Conservation (phyloP, 1,140 invertebrate species). For the Danaus melanippus region DNA sequence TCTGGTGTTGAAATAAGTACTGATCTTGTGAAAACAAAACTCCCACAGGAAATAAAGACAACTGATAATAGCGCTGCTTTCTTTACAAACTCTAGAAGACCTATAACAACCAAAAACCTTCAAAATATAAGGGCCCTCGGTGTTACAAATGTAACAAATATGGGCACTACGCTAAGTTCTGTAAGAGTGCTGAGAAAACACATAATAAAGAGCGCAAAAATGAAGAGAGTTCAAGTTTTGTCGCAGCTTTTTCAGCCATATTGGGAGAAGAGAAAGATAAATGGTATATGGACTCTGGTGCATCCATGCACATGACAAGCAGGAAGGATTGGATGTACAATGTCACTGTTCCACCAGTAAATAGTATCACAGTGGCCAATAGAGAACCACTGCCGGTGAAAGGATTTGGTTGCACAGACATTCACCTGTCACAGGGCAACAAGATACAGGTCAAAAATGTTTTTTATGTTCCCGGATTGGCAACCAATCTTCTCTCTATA, state of each 20-base stretch:
- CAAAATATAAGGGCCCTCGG: too few relatives aligned
- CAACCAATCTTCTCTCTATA: constrained; percentile 14
- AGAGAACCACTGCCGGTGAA: constrained; percentile 10
- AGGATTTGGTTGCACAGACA: constrained; percentile 3
- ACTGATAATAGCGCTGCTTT: constrained; percentile 7
- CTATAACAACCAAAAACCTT: too few relatives aligned
- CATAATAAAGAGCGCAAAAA: background rate
- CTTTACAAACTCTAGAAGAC: constrained; percentile 9
- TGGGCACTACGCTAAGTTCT: constrained; percentile 12
- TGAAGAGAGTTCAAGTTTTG: constrained; percentile 9
- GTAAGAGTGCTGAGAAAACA: constrained; percentile 1
- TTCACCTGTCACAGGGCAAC: background rate
- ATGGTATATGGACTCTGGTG: constrained; percentile 15
- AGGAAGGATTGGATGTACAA: constrained; percentile 14
- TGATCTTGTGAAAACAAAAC: constrained; percentile 16
- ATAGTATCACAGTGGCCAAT: constrained; percentile 15
- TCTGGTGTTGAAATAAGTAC: constrained; percentile 14
- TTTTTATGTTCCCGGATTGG: constrained; percentile 15
- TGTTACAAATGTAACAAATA: constrained; percentile 16
- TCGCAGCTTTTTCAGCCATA: constrained; percentile 15
- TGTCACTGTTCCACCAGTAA: constrained; percentile 9
- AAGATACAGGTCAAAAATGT: constrained; percentile 18
- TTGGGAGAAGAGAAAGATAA: constrained; percentile 2
- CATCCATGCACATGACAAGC: constrained; percentile 4
- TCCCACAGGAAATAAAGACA: constrained; percentile 15